Evolutionary conservation across 1,140 invertebrate species (phyloP), one percentile per base, ranked within the genome.

Genomic region (Drosophila pruinosa): DNA sequence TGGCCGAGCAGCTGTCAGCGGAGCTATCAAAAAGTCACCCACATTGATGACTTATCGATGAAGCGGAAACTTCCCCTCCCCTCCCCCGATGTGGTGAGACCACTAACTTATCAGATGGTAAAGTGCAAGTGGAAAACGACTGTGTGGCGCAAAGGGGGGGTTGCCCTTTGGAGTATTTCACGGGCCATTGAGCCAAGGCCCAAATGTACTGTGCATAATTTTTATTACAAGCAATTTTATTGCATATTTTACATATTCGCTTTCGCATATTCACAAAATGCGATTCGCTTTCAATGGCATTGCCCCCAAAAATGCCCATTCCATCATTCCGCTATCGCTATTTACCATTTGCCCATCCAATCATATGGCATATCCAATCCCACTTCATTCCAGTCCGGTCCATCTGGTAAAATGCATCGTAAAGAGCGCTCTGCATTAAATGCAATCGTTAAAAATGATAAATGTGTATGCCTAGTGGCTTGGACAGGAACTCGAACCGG

Each of bases 121-220:
- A 6, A 28, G 26, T 28, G 26, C 26, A 28, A n/a, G n/a, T n/a
- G n/a, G n/a, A n/a, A n/a, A n/a, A n/a, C n/a, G n/a, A n/a, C n/a
- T n/a, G n/a, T n/a, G n/a, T n/a, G n/a, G n/a, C n/a, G n/a, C n/a
- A n/a, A n/a, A n/a, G 41, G 24, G 14, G n/a, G 6, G 28, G 22
- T 28, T 26, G 21, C 47, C 38, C 22, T 22, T 34, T 54, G 34
- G 7, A 41, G 59, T 26, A 77, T 81, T 88, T 88, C 78, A 81
- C 74, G 78, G 53, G 5, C 67, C 78, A 86, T 75, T 86, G 74
- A 67, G 63, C 65, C 77, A 59, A 70, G 68, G 38, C 77, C 71
- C 81, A 81, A 86, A 86, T 86, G 81, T 86, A 88, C 82, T 88
- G 81, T 86, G 54, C 74, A 74, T 88, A 88, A 86, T 86, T 86